A percentile compares a stretch with the other conserved stretches of the same genome.
These are phyloP conservation scores for Pyralis farinalis DNA, from an alignment of 2,888 invertebrate species.

Conservation along the genomic window DNA sequence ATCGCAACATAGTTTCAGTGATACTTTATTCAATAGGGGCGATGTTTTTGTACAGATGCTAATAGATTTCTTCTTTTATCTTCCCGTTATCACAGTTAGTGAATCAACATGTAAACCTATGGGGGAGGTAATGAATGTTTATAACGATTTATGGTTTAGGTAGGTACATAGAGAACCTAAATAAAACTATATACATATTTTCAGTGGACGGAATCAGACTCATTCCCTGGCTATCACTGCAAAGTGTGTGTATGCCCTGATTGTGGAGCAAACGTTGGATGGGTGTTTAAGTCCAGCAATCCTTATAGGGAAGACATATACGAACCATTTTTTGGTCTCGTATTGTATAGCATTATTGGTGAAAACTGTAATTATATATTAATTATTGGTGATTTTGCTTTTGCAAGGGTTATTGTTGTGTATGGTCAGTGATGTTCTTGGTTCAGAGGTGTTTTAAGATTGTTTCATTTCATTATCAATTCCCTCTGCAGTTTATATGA, in stretches of 20 bases:
- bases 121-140: slow-evolving; percentile 51
- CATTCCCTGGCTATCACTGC: slow-evolving; percentile 81
- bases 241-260: slow-evolving; percentile 78
- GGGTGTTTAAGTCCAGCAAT: slow-evolving; percentile 68
- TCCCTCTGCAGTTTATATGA: no score
- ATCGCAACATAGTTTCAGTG: slow-evolving; percentile 39
- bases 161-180: no score
- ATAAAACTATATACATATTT: slow-evolving; percentile 33
- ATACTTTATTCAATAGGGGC: slow-evolving; percentile 43
- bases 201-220: slow-evolving; percentile 74
- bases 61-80: slow-evolving; percentile 37
- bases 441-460: slow-evolving; percentile 1
- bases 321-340: slow-evolving; percentile 43
- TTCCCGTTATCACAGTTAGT: slow-evolving; percentile 42
- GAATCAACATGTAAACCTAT: slow-evolving; percentile 40
- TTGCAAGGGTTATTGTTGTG: neutral
- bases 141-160: no score
- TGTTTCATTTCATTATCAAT: no score
- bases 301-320: slow-evolving; percentile 22
- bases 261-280: slow-evolving; percentile 80
- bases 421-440: slow-evolving; percentile 15
- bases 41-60: slow-evolving; percentile 47
- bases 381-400: slow-evolving; percentile 6
- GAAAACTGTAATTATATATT: slow-evolving; percentile 54
- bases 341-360: slow-evolving; percentile 45